A percentile compares a stretch with the other conserved stretches of the same genome.
phyloP scores from a whole-genome alignment of 2,888 invertebrate genomes.

The Conistra vaccinii region DNA sequence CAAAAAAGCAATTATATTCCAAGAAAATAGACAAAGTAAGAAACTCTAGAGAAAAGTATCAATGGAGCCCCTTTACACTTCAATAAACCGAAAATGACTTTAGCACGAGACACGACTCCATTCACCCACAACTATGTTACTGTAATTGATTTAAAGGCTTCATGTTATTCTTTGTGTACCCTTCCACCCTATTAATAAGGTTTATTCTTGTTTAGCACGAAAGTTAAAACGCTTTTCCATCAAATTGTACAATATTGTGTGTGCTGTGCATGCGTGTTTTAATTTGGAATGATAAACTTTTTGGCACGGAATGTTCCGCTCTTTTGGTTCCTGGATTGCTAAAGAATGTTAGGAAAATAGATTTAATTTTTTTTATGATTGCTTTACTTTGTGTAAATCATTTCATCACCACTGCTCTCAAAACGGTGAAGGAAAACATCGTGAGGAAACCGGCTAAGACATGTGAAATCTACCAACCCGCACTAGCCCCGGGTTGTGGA shows the following conservation, averaged over 20 bases:
- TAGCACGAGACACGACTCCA: conserved; percentile 63
- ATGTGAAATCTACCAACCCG: too few relatives aligned
- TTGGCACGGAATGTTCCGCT: conserved; percentile 7
- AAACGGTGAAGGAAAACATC: too few relatives aligned
- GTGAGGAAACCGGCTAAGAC: too few relatives aligned
- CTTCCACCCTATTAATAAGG: conserved; percentile 41
- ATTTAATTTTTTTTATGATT: conserved; percentile 4
- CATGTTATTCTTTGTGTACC: conserved; percentile 32
- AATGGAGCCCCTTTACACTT: conserved; percentile 64
- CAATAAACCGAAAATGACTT: conserved; percentile 70
- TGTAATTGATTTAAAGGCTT: conserved; percentile 66
- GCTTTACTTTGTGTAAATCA: too few relatives aligned
- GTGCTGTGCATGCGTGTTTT: background rate
- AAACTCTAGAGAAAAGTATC: conserved; percentile 51
- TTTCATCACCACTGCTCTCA: too few relatives aligned
- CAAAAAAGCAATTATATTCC: conserved; percentile 36
- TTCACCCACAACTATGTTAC: conserved; percentile 64
- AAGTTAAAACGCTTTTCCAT: conserved; percentile 11
- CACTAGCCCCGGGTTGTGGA: too few relatives aligned
- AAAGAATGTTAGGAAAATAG: background rate
- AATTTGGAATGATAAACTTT: conserved; percentile 21
- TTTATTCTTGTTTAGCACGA: conserved; percentile 35
- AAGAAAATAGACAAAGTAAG: conserved; percentile 35
- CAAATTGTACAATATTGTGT: conserved; percentile 19
- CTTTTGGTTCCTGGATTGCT: too few relatives aligned